phyloP scores from a whole-genome alignment of 2,888 invertebrate species.

The Drosophila affinis region DNA sequence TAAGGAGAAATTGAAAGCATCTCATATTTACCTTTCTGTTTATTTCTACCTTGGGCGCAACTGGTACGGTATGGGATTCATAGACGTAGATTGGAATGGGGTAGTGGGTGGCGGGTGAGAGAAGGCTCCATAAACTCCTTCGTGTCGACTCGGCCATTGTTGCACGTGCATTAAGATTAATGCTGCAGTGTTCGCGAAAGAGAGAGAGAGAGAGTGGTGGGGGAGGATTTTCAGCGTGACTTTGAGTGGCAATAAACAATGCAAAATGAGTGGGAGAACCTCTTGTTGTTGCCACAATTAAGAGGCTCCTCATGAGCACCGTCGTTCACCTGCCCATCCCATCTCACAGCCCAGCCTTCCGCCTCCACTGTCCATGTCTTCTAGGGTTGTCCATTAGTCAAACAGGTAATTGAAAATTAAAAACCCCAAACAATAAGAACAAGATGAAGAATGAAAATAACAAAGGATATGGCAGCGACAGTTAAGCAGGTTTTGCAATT shows the following conservation, averaged over 20 bases:
- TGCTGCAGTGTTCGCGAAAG: conserved; percentile 53
- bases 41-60: neutral
- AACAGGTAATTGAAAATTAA: conserved; percentile 76
- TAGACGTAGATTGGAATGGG: neutral
- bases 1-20: too few species aligned
- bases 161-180: conserved; percentile 63
- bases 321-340: neutral
- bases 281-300: conserved; percentile 54
- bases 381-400: conserved; percentile 67
- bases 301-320: conserved; percentile 13
- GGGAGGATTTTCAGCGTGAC: conserved; percentile 13
- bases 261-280: conserved; percentile 49
- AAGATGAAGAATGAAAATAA: conserved; percentile 10
- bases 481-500: conserved; percentile 15
- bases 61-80: neutral
- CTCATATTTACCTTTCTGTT: neutral
- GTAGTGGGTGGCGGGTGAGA: neutral
- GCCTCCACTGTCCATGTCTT: conserved; percentile 1
- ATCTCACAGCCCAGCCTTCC: neutral
- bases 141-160: conserved; percentile 52
- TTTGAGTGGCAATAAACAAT: conserved; percentile 77
- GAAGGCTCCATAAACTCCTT: neutral
- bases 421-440: conserved; percentile 51
- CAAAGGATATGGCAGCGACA: neutral
- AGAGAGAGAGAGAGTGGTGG: neutral